phyloP scores from a whole-genome alignment of 2,888 invertebrate genomes.

The Athripsodes cinereus region DNA sequence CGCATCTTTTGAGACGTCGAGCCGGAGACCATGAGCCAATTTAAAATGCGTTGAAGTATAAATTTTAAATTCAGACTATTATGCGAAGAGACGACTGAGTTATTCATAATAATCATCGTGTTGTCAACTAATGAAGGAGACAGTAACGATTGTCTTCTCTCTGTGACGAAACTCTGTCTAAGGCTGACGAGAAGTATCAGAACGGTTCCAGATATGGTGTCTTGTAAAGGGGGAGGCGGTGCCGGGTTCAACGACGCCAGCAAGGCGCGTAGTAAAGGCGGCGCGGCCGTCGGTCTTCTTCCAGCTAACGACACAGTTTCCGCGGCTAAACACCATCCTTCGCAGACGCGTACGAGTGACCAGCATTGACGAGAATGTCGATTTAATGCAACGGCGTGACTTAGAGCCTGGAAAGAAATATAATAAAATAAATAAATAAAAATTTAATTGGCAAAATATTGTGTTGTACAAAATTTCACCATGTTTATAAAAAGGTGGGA shows the following conservation, averaged over 20 bases:
- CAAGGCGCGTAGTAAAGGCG: slow-evolving; percentile 30
- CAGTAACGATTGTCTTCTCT: slow-evolving; percentile 20
- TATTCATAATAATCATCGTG: slow-evolving; percentile 29
- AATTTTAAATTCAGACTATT: slow-evolving; percentile 61
- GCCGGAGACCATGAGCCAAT: slow-evolving; percentile 78
- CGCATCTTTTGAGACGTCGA: slow-evolving; percentile 77
- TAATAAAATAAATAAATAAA: too few relatives aligned
- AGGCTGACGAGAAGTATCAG: slow-evolving; percentile 23
- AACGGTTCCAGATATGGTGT: slow-evolving; percentile 23
- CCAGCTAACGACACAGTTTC: slow-evolving; percentile 41
- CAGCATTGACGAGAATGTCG: slow-evolving; percentile 15
- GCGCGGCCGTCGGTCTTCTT: slow-evolving; percentile 39
- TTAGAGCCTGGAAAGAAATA: slow-evolving; percentile 19
- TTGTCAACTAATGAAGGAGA: slow-evolving; percentile 17
- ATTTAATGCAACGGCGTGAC: slow-evolving; percentile 23
- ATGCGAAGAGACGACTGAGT: slow-evolving; percentile 13
- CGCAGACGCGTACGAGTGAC: slow-evolving; percentile 29
- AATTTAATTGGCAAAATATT: too few relatives aligned
- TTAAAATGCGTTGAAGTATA: slow-evolving; percentile 68
- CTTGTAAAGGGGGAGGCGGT: slow-evolving; percentile 30
- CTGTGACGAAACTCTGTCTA: slow-evolving; percentile 19
- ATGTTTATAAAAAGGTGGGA: too few relatives aligned
- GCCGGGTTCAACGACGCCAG: slow-evolving; percentile 29
- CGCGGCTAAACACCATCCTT: slow-evolving; percentile 31
- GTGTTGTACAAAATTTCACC: too few relatives aligned